Conservation (phyloP, 2,888 invertebrate genomes). For the Poecilobothrus nobilitatus region DNA sequence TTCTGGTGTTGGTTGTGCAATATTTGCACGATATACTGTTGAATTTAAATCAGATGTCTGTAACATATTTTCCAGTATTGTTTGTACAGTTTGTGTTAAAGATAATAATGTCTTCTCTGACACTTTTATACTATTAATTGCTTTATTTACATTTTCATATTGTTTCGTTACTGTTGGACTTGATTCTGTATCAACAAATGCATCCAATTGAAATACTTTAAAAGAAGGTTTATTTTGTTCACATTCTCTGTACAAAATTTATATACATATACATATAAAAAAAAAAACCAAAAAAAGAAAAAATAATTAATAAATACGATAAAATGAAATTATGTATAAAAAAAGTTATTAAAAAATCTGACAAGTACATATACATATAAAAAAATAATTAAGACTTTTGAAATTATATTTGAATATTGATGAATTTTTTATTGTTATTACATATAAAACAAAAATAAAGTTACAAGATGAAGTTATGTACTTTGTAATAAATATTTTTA, state of each 20-base stretch:
- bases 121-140: constrained; percentile 39
- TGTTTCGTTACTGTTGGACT: constrained; percentile 45
- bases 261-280: too few species aligned
- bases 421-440: too few species aligned
- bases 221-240: constrained; percentile 64
- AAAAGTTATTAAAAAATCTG: too few species aligned
- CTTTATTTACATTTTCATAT: constrained; percentile 40
- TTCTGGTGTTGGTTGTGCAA: constrained; percentile 43
- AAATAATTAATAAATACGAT: background rate
- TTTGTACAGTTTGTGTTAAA: constrained; percentile 41
- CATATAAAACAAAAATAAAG: too few species aligned
- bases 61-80: constrained; percentile 41
- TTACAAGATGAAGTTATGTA: too few species aligned
- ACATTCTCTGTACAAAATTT: constrained; percentile 51
- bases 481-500: too few species aligned
- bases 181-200: constrained; percentile 56
- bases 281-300: constrained; percentile 13
- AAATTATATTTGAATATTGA: too few species aligned
- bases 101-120: constrained; percentile 39
- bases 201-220: constrained; percentile 61
- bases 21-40: constrained; percentile 38
- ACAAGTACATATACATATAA: too few species aligned
- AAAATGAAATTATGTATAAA: background rate
- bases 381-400: too few species aligned
- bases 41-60: constrained; percentile 42